Evolutionary conservation across 2,797 vertebrate genomes (phyloP).

Genomic region (Vireo griseus): DNA sequence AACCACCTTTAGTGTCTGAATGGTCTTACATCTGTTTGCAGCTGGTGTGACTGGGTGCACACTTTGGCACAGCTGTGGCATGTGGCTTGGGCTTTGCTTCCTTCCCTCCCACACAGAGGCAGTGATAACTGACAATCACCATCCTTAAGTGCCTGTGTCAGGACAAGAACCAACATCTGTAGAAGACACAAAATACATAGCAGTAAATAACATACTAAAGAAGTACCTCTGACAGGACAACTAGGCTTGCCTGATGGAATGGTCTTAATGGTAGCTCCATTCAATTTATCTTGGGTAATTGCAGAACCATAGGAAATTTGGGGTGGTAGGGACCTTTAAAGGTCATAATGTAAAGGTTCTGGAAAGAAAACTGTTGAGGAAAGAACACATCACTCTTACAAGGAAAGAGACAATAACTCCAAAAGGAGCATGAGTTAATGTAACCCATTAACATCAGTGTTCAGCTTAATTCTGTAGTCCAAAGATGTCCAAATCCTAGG

Average conservation of each 20-base stretch:
- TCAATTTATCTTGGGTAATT: not conserved
- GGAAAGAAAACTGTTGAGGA: not conserved
- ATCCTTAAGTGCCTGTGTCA: not conserved
- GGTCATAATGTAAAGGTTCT: not conserved
- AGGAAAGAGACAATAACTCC: not conserved
- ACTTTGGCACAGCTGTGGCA: not conserved
- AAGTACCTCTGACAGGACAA: not conserved
- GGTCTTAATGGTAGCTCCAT: not conserved
- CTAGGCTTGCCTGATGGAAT: not conserved
- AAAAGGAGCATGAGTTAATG: not conserved
- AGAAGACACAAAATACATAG: not conserved
- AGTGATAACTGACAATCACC: not conserved
- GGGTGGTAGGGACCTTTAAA: not conserved
- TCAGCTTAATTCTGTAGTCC: not conserved
- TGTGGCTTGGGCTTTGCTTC: not conserved
- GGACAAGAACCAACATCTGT: not conserved
- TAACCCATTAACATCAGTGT: not conserved
- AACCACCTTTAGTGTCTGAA: not conserved
- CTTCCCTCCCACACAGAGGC: not conserved
- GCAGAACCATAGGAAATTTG: not conserved
- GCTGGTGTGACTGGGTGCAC: not conserved
- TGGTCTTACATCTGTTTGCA: not conserved
- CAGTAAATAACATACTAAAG: not conserved
- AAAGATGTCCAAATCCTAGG: not conserved
- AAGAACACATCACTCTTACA: not conserved